Evolutionary conservation across 2,888 invertebrate genomes (phyloP).

Genomic region (Eilema sororculum): DNA sequence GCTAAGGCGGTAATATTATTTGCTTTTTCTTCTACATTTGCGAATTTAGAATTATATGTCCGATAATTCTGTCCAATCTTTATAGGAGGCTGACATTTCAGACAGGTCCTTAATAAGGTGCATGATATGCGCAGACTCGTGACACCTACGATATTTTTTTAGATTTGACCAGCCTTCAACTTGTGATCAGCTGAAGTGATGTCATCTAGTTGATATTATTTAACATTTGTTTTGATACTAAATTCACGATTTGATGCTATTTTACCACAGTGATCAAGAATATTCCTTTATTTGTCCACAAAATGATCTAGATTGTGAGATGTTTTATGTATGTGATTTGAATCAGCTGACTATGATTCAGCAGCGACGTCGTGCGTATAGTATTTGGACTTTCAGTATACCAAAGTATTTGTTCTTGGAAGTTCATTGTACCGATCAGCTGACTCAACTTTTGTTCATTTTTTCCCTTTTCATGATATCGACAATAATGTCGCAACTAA

Average conservation of each 20-base stretch:
- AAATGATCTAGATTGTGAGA: conserved; percentile 35
- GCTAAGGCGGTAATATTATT: conserved; percentile 40
- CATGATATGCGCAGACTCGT: conserved; percentile 48
- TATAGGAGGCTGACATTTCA: conserved; percentile 48
- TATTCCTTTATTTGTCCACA: conserved; percentile 27
- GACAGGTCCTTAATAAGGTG: conserved; percentile 47
- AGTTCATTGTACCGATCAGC: conserved; percentile 81
- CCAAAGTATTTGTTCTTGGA: conserved; percentile 66
- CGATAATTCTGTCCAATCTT: conserved; percentile 32
- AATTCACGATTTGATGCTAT: conserved; percentile 41
- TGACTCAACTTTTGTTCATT: conserved; percentile 74
- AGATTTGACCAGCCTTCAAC: conserved; percentile 82
- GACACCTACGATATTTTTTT: conserved; percentile 64
- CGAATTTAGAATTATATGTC: conserved; percentile 45
- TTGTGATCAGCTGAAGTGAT: conserved; percentile 81
- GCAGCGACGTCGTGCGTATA: conserved; percentile 44
- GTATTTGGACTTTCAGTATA: conserved; percentile 61
- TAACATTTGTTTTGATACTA: conserved; percentile 67
- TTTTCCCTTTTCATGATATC: conserved; percentile 57
- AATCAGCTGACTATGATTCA: conserved; percentile 65
- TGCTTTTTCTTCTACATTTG: conserved; percentile 38
- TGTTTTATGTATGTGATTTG: conserved; percentile 30
- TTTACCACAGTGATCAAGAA: conserved; percentile 32
- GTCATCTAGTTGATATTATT: conserved; percentile 67
- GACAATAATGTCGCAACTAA: conserved; percentile 67